Evolutionary conservation across 2,888 invertebrate genomes (phyloP).

Genomic region (Stenotaenia linearis): DNA sequence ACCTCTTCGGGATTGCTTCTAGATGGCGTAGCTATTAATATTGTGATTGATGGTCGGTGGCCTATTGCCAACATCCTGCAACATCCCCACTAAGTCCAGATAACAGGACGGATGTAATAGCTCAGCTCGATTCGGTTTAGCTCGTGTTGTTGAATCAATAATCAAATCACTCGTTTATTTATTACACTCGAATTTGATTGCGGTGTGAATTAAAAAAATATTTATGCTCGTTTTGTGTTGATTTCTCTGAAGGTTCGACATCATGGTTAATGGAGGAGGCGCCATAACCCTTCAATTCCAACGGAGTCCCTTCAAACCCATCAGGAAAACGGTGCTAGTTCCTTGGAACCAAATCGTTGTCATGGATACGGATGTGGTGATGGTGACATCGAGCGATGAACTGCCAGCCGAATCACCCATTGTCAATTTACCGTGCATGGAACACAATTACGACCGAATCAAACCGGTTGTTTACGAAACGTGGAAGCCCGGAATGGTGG

Average conservation of each 20-base stretch:
- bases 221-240: no score
- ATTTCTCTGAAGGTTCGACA: slow-evolving; percentile 66
- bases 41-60: slow-evolving; percentile 3
- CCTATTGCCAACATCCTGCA: slow-evolving; percentile 24
- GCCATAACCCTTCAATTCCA: slow-evolving; percentile 93
- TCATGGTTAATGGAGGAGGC: slow-evolving; percentile 98
- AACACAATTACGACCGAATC: slow-evolving; percentile 87
- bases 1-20: not conserved
- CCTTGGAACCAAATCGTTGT: slow-evolving; percentile 97
- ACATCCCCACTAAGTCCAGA: slow-evolving; percentile 1
- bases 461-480: slow-evolving; percentile 88
- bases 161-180: no score
- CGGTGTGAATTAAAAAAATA: no score
- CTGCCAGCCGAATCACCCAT: slow-evolving; percentile 34
- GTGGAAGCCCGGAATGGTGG: slow-evolving; percentile 92
- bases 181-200: no score
- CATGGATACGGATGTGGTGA: slow-evolving; percentile 71
- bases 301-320: slow-evolving; percentile 79
- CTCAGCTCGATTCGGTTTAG: not conserved
- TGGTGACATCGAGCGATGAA: slow-evolving; percentile 71
- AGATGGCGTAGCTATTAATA: not conserved
- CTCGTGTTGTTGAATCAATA: not conserved
- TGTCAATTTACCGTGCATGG: slow-evolving; percentile 67
- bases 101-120: slow-evolving; percentile 26
- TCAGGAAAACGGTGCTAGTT: slow-evolving; percentile 80